Conservation (phyloP, 2,888 invertebrate species). For the Reticulitermes lucifugus region DNA sequence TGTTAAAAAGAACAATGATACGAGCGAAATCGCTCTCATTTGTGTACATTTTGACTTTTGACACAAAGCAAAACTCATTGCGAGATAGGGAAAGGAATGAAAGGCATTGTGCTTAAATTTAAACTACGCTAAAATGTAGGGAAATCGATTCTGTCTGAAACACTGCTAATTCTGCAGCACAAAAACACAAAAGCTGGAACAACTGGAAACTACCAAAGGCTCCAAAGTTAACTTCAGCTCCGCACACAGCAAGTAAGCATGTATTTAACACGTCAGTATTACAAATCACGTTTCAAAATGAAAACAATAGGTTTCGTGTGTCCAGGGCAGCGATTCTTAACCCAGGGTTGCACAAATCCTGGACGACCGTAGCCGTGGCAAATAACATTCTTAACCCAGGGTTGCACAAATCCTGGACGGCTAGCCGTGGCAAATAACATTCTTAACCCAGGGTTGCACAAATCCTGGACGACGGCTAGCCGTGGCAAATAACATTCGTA, state of each 20-base stretch:
- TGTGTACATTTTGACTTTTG: not conserved
- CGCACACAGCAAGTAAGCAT: not conserved
- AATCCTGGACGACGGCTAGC: too few relatives aligned
- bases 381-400: too few relatives aligned
- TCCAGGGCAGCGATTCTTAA: too few relatives aligned
- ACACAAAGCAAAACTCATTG: conserved; percentile 7
- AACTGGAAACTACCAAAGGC: not conserved
- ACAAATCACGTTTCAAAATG: not conserved
- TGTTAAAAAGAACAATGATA: not conserved
- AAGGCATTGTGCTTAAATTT: not conserved
- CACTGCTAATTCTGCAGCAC: not conserved
- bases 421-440: too few relatives aligned
- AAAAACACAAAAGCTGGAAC: not conserved
- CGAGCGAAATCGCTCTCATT: not conserved
- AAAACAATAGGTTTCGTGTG: too few relatives aligned
- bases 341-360: too few relatives aligned
- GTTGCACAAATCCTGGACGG: too few relatives aligned
- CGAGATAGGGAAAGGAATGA: not conserved
- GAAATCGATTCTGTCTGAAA: not conserved
- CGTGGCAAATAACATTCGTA: too few relatives aligned
- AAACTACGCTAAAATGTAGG: not conserved
- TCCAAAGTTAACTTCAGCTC: not conserved
- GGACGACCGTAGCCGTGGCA: too few relatives aligned
- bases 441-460: too few relatives aligned
- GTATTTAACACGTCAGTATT: not conserved